Evolutionary conservation across 1,140 invertebrate species (phyloP), one percentile per base, ranked within the genome.

Genomic region (Nixonia krombeini): DNA sequence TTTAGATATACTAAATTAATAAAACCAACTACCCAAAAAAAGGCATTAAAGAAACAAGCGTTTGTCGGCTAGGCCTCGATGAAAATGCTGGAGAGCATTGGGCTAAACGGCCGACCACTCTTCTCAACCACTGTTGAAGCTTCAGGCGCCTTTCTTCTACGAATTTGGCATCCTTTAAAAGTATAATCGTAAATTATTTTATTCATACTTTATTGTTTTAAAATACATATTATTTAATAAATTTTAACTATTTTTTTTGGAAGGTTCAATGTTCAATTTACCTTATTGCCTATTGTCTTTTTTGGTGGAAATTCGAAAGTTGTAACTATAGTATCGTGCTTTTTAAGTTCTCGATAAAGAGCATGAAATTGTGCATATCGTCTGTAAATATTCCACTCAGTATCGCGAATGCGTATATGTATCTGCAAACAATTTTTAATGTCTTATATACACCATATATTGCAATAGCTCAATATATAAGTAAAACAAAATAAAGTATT

Each of bases 381-480:
- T 69, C 95, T 87, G 75, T 96, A 97, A 23, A 97, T 91, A 84
- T 96, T 97, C 95, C 95, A 97, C 81, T 97, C 95, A 70, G 94
- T 93, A 76, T 93, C 91, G 46, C 91, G 89, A 49, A 96, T 92
- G 65, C 95, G 89, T 44, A 96, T 78, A 78, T 94, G 96, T 71
- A 93, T 88, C 91, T 92, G 63, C n/a, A 72, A 59, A 72, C 59
- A n/a, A n/a, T n/a, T n/a, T n/a, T n/a, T n/a, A n/a, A n/a, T n/a
- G n/a, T n/a, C n/a, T n/a, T n/a, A n/a, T n/a, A n/a, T n/a, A n/a
- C n/a, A n/a, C n/a, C n/a, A n/a, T n/a, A n/a, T n/a, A n/a, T n/a
- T n/a, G n/a, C n/a, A n/a, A n/a, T n/a, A n/a, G n/a, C n/a, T n/a
- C n/a, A n/a, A n/a, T n/a, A n/a, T n/a, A n/a, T n/a, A n/a, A n/a